Percentiles rank a stretch among this genome's conserved stretches.
Evolutionary conservation across 1,140 invertebrate genomes (phyloP).

Genomic region (Neodiprion virginianus): DNA sequence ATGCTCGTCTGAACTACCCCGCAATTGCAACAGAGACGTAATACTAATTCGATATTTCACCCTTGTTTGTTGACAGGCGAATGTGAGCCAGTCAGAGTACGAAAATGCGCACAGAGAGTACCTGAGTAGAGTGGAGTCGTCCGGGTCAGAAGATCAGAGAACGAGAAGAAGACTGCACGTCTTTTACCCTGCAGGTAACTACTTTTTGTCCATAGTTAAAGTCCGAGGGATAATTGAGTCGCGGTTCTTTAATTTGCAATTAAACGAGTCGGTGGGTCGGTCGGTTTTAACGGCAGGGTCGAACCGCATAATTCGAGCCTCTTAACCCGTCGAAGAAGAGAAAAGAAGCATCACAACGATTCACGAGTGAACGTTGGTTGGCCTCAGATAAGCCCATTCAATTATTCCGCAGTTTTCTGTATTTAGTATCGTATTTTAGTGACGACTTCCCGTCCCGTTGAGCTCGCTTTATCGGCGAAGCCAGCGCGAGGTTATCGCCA

Average conservation of each 20-base stretch:
- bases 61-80: slow-evolving; percentile 52
- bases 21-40: no score
- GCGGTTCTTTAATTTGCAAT: no score
- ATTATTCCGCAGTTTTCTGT: no score
- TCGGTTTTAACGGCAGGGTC: no score
- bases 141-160: slow-evolving; percentile 35
- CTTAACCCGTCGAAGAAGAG: background rate
- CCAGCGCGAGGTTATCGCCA: no score
- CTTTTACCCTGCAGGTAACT: slow-evolving; percentile 54
- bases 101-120: slow-evolving; percentile 61
- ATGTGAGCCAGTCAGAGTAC: slow-evolving; percentile 61
- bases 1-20: no score
- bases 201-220: slow-evolving; percentile 5
- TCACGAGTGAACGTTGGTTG: background rate
- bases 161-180: slow-evolving; percentile 54
- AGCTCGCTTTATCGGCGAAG: no score
- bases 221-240: background rate
- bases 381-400: no score
- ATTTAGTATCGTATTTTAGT: no score
- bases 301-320: no score
- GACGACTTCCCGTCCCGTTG: no score
- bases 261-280: no score
- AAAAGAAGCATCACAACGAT: background rate
- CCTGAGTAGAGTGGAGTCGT: slow-evolving; percentile 53
- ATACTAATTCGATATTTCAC: background rate